Evolutionary conservation across 2,888 invertebrate species (phyloP).

Genomic region (Therioaphis trifolii): DNA sequence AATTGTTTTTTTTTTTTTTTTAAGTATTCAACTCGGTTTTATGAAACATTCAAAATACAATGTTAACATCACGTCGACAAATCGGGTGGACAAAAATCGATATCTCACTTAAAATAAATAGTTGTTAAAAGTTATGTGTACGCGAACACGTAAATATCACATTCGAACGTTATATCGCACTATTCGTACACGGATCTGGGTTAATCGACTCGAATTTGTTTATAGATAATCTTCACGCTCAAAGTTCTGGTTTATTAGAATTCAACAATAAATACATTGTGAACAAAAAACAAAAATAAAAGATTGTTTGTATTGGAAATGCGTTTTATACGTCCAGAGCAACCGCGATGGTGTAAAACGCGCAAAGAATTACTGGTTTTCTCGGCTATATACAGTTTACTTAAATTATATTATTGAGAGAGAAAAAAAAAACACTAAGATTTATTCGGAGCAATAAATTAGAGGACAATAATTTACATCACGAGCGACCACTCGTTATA

Average conservation of each 20-base stretch:
- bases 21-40: not conserved
- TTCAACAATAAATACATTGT: not conserved
- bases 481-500: not conserved
- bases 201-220: slow-evolving; percentile 5
- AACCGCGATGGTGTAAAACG: not conserved
- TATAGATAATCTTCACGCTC: not conserved
- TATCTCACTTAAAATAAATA: too few species aligned
- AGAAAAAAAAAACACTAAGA: not conserved
- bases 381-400: not conserved
- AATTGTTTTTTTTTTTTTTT: too few species aligned
- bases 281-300: not conserved
- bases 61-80: too few species aligned
- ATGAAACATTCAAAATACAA: not conserved
- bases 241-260: slow-evolving; percentile 5
- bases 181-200: not conserved
- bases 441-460: slow-evolving; percentile 1
- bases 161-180: not conserved
- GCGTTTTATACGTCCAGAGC: not conserved
- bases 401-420: slow-evolving; percentile 15
- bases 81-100: not conserved
- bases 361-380: slow-evolving; percentile 9
- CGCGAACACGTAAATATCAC: not conserved
- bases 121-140: too few species aligned
- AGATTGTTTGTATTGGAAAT: slow-evolving; percentile 6
- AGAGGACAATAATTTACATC: not conserved